Evolutionary conservation across 2,113 vertebrate genomes (phyloP), one percentile per base, ranked within the genome.

Genomic region (Oryzias celebensis): DNA sequence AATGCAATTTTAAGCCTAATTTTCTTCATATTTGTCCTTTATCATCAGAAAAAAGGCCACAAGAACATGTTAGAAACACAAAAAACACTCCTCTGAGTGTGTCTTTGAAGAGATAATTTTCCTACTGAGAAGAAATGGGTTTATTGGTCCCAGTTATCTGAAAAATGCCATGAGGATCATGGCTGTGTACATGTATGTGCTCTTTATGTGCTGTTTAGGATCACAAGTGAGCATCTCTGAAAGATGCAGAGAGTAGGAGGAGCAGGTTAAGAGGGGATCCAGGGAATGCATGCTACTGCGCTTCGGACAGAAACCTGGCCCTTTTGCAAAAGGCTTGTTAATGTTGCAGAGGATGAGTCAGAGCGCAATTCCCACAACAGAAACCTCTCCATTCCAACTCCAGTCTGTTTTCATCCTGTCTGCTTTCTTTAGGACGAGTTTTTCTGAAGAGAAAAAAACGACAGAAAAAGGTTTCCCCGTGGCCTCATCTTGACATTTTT

Each of bases 391-490:
- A 77, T 88, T 81, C 69, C 0, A 56, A 78, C 73, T 83, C 81
- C 82, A 84, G 75, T 82, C 85, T 43, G 68, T 81, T 89, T 90
- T 90, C 83, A 90, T 91, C 87, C 87, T 62, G 68, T 88, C 88
- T 85, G 77, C 53, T 51, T 61, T 53, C 75, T 82, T 86, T 69
- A 61, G 55, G 80, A 83, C 71, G 65, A 69, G 43, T 67, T 43
- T 14, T 14, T 62, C 61, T 45, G 54, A 56, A 47, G 49, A 56
- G 71, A 58, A 71, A 59, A 62, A 3, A 54, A 36, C 53, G 56
- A 54, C 58, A 67, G 42, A 80, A 61, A 63, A 87, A 81, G 73
- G 65, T 62, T 50, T 71, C 71, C 79, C 65, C 50, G 57, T 75
- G 62, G 74, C 49, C 75, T 81, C 75, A 57, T 76, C 72, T 69